Base-by-base conservation (phyloP, 2,888 invertebrate genomes). In the Eilema caniola region DNA sequence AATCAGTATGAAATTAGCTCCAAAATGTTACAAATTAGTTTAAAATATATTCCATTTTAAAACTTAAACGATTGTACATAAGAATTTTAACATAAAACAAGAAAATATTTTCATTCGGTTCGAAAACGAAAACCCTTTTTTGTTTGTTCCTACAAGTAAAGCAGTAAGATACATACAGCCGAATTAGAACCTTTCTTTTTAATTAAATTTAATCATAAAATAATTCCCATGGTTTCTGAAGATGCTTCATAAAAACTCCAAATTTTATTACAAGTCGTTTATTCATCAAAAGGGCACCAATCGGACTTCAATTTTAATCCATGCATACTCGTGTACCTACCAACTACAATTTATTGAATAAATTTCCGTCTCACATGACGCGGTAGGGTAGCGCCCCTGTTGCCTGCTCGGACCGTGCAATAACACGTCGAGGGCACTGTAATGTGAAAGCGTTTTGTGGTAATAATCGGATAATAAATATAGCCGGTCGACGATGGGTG, bases 391-490 rank as follows among this genome's bases (percentile, higher is more conserved):
- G 75, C 73, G 69, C 82, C 82, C 82, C 83, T 74, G 75, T 72
- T 74, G 65, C 73, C 73, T 69, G 77, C 70, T 61, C 75, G 73
- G 71, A 72, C 76, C 76, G 67, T 71, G 77, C 79, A 82, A 85
- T 85, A 83, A 82, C 81, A 83, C 83, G 85, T 79, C 74, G 81
- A 82, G 82, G 86, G 85, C 74, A 82, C 80, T 84, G 86, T 86
- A 76, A 82, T 83, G 83, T 81, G 80, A 79, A 84, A 85, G 83
- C 86, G 86, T 89, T 82, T 85, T 86, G 88, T 85, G 87, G 88
- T 85, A 87, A 87, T 90, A 90, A 90, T 90, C 90, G 86, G 83
- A 88, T 89, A 88, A 89, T 89, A 87, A 88, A 89, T 87, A 87
- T 83, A 83, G 84, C 61, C 82, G 67, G 11, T 57, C 84, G 82